Base-by-base conservation (phyloP, 2,113 vertebrate species). In the Istiophorus platypterus region DNA sequence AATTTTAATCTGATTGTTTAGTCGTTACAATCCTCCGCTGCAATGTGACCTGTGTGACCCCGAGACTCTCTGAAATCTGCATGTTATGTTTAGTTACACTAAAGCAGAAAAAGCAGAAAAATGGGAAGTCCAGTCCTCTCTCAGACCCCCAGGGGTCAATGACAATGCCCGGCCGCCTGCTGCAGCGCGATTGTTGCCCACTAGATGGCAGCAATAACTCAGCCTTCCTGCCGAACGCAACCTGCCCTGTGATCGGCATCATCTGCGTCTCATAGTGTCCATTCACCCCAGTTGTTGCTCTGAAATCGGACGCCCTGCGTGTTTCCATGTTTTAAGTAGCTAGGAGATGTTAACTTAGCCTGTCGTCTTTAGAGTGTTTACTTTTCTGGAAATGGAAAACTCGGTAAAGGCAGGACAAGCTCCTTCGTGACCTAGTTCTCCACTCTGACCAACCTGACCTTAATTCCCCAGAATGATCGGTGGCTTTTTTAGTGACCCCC, bases 191-290 rank as follows among this genome's bases (percentile, higher is more conserved):
- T 0, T 0, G 2, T 0, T 66, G 39, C 0, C 85, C 95, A 84
- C 72, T 80, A 87, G 94, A 81, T 80, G 86, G 86, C 81, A 85
- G 75, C 54, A 90, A 49, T 37, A 14, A 64, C 29, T 41, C 54
- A 67, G 20, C 56, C 68, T 31, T 17, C 5, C 29, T 26, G 24
- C 39, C 2, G 3, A 64, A 39, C 41, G n/a, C 61, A 58, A 31
- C 49, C 31, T 51, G 57, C 39, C 15, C 47, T 41, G 31, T 11
- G 3, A 1, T 24, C 31, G 31, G 27, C 17, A 27, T 11, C 31
- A 0, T 56, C 2, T 31, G 49, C 69, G 73, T 49, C 34, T 13
- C 70, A 41, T 3, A 22, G 52, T 15, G 13, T 45, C 41, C 54
- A 49, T 17, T 78, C 22, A 37, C 72, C 52, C 51, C 69, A 54